Percentiles rank a stretch among this genome's conserved stretches.
Evolutionary conservation across 2,113 vertebrate genomes (phyloP).

Genomic region (Euleptes europaea): DNA sequence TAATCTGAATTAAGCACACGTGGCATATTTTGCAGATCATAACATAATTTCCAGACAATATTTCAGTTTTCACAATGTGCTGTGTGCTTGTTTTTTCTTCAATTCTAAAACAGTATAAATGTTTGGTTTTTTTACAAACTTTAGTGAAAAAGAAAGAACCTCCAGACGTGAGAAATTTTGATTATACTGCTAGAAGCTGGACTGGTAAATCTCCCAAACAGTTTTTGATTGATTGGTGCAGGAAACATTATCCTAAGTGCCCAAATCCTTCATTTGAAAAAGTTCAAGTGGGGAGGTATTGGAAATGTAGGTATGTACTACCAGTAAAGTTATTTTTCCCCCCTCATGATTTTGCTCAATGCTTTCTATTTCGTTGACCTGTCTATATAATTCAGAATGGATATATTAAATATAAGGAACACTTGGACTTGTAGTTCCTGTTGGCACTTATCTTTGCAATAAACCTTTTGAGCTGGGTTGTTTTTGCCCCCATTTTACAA

Average conservation of each 20-base stretch:
- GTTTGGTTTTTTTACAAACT: constrained; percentile 37
- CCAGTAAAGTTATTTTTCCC: background rate
- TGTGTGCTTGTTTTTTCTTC: background rate
- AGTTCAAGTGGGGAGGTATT: constrained; percentile 88
- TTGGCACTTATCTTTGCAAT: background rate
- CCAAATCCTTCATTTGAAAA: constrained; percentile 92
- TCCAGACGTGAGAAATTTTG: constrained; percentile 92
- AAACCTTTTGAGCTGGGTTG: background rate
- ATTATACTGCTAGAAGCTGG: constrained; percentile 97
- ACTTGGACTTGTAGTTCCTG: background rate
- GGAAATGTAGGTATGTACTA: constrained; percentile 91
- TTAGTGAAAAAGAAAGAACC: constrained; percentile 86
- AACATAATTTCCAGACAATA: too few relatives aligned
- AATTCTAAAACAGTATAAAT: background rate
- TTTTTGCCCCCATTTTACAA: background rate
- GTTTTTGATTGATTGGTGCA: constrained; percentile 97
- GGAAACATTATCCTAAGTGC: constrained; percentile 94
- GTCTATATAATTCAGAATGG: background rate
- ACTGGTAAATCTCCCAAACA: constrained; percentile 99
- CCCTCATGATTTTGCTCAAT: background rate
- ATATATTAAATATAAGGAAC: background rate
- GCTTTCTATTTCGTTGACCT: background rate
- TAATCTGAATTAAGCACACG: background rate
- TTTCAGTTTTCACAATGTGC: background rate
- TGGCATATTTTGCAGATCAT: background rate